Evolutionary conservation across 2,888 invertebrate species (phyloP).

Genomic region (Xanthostigma xanthostigma): DNA sequence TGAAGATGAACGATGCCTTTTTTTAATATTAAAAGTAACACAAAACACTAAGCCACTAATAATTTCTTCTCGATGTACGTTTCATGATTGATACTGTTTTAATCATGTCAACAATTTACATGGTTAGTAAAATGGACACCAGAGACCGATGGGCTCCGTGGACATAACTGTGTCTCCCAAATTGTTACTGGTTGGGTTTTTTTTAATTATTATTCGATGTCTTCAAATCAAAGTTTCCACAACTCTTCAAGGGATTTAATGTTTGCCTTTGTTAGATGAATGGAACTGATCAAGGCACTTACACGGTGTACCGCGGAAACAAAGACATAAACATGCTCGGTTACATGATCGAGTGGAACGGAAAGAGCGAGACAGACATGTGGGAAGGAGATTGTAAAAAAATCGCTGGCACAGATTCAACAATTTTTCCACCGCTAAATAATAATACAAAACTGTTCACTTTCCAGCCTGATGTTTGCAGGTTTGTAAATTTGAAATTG

Average conservation of each 20-base stretch:
- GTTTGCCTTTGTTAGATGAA: conserved; percentile 31
- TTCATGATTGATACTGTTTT: too few species aligned
- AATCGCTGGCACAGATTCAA: conserved; percentile 39
- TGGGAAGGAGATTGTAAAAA: conserved; percentile 33
- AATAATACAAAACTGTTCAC: conserved; percentile 29
- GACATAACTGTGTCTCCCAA: too few species aligned
- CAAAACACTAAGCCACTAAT: too few species aligned
- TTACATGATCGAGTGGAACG: conserved; percentile 31
- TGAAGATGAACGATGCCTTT: too few species aligned
- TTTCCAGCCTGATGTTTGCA: conserved; percentile 41
- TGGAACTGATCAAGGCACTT: conserved; percentile 35
- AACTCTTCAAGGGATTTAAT: neutral
- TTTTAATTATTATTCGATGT: too few species aligned
- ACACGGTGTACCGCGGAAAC: conserved; percentile 36
- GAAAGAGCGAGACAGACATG: conserved; percentile 22
- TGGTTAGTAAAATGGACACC: too few species aligned
- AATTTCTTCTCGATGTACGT: too few species aligned
- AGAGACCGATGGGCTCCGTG: too few species aligned
- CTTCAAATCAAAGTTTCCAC: neutral
- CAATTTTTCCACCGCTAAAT: conserved; percentile 36
- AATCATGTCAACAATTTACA: too few species aligned
- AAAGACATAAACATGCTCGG: conserved; percentile 33
- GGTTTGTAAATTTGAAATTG: conserved; percentile 23
- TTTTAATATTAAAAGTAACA: too few species aligned
- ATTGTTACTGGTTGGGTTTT: too few species aligned